Evolutionary conservation across 92 coral and sea anemone genomes (phyloP).

Genomic region (Porites divaricata): DNA sequence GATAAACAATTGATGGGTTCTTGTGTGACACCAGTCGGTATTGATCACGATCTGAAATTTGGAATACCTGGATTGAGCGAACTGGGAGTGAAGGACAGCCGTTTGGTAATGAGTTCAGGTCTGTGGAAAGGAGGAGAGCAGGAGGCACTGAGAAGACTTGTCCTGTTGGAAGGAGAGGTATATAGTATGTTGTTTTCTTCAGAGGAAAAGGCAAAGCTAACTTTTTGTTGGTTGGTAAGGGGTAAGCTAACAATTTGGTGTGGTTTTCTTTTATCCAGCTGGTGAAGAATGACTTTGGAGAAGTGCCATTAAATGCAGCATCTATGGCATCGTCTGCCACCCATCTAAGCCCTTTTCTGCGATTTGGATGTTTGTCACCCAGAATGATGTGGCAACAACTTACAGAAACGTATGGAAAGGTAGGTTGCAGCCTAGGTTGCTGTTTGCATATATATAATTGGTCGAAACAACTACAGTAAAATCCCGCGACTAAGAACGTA

Average conservation of each 20-base stretch:
- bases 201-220: background rate
- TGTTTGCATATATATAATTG: background rate
- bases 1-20: constrained; percentile 35
- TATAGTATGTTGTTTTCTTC: background rate
- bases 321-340: constrained; percentile 55
- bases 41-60: constrained; percentile 16
- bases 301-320: constrained; percentile 30
- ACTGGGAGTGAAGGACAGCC: constrained; percentile 56
- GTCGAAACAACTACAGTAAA: background rate
- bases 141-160: constrained; percentile 64
- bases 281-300: constrained; percentile 50
- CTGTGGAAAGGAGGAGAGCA: constrained; percentile 79
- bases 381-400: constrained; percentile 65
- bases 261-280: constrained; percentile 12
- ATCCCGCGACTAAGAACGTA: too few relatives aligned
- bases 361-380: constrained; percentile 87
- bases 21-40: constrained; percentile 45
- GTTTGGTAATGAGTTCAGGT: constrained; percentile 26
- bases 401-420: constrained; percentile 59
- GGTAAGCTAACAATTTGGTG: background rate
- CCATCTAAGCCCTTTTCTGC: constrained; percentile 78
- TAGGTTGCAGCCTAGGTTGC: constrained; percentile 15
- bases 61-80: constrained; percentile 66
- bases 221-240: background rate
- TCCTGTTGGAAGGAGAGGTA: constrained; percentile 47